A percentile compares a stretch with the other conserved stretches of the same genome.
These are phyloP conservation scores for Apodemus sylvaticus DNA, from an alignment of 2,113 vertebrate species.

Conservation along the genomic window DNA sequence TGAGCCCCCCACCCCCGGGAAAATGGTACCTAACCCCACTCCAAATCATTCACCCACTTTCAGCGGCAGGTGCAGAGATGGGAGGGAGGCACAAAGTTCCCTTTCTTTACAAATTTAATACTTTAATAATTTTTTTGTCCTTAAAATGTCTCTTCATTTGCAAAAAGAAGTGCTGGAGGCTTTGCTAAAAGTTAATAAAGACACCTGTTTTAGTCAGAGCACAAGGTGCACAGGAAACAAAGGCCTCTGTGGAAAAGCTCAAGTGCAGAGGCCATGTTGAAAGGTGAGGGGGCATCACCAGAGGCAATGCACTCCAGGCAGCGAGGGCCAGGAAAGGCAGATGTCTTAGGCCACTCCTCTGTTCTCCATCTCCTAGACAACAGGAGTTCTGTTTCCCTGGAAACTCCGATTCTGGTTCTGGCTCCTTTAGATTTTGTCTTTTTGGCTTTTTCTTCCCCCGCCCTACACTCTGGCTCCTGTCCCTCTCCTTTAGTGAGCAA, in stretches of 20 bases:
- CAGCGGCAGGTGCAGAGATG: background rate
- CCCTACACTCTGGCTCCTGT: background rate
- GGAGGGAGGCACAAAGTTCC: background rate
- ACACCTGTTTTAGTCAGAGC: background rate
- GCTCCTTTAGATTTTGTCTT: background rate
- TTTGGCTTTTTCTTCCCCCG: background rate
- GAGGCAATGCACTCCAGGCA: background rate
- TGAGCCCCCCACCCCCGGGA: background rate
- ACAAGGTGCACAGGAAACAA: background rate
- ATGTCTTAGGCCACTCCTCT: background rate
- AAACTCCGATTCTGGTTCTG: background rate
- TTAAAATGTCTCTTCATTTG: background rate
- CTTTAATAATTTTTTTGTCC: background rate
- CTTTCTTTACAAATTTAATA: background rate
- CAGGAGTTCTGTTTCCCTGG: background rate
- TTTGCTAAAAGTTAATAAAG: constrained; percentile 30
- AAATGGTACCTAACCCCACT: constrained; percentile 29
- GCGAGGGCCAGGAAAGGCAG: background rate
- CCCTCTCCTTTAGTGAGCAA: background rate
- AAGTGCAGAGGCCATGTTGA: background rate
- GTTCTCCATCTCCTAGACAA: background rate
- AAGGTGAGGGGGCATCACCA: background rate
- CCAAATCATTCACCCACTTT: background rate
- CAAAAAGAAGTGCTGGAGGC: background rate
- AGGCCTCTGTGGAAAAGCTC: background rate